Base-by-base conservation (phyloP, 2,888 invertebrate genomes). In the Drosophila neonasuta region DNA sequence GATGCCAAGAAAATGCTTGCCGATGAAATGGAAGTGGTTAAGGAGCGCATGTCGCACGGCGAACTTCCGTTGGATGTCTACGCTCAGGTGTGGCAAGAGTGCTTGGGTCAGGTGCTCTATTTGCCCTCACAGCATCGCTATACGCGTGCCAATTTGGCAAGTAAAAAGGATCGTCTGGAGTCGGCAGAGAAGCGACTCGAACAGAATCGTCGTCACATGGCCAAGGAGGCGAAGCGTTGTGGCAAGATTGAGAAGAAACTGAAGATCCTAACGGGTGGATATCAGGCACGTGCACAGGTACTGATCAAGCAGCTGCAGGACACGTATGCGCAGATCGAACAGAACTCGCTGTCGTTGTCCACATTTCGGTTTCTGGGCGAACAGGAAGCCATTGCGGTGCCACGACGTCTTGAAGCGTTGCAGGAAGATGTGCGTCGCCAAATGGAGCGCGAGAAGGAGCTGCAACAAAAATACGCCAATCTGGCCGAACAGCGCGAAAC, bases 201-300 rank as follows among this genome's bases (percentile, higher is more conserved):
- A 90, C 95, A 96, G 89, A 98, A 99, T 91, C 93, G 99, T 74
- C 94, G 94, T 65, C 98, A 98, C 91, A 99, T 99, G 99, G 96
- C 97, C 0, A 95, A 95, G 76, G 97, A 99, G 91, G 99, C 99
- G 0, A 99, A 99, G 91, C 94, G 95, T 63, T 99, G 99, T 54
- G 97, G 97, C 0, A 99, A 99, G 92, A 95, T 98, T 93, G 99
- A 99, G 91, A 99, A 99, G 91, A 99, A 98, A 91, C 92, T 99
- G 29, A 95, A 98, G 91, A 96, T 99, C 61, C 92, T 99, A n/a
- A 96, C 99, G 4, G 99, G 96, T 8, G 97, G 97, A 8, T 97
- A 97, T 91, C 96, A 96, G 69, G 90, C 94, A 0, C 92, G 95
- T 50, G 95, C 97, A 1, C 97, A 97, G 82, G 95, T 95, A 1